Conservation (phyloP, 2,113 vertebrate genomes). For the Perca schrenkii region DNA sequence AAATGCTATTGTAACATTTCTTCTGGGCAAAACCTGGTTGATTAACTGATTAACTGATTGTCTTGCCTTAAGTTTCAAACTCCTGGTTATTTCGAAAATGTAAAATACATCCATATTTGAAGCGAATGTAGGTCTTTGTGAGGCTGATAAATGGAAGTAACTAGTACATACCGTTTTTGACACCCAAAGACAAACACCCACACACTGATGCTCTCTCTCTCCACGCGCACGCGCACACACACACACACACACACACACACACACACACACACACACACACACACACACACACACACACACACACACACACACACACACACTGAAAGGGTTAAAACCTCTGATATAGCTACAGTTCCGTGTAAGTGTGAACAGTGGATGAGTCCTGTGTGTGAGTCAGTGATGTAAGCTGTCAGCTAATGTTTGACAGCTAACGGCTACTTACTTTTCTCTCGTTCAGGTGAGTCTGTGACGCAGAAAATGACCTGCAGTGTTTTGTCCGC, state of each 20-base stretch:
- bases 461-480: conserved; percentile 71
- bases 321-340: neutral
- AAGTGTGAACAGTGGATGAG: too few species aligned
- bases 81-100: neutral
- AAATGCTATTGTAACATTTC: neutral
- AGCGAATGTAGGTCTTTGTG: neutral
- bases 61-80: neutral
- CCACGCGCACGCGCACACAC: too few species aligned
- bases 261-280: neutral
- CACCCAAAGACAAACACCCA: neutral
- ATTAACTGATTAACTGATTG: too few species aligned
- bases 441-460: conserved; percentile 77
- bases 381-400: neutral
- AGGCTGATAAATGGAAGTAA: neutral
- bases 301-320: neutral
- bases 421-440: conserved; percentile 35
- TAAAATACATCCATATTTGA: neutral
- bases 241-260: too few species aligned
- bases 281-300: neutral
- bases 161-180: neutral
- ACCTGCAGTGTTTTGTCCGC: conserved; percentile 66
- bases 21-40: neutral
- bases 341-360: neutral
- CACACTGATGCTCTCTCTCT: neutral
- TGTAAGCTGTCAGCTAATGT: neutral